phyloP scores from a whole-genome alignment of 1,140 invertebrate species.

The Atta colombica region DNA sequence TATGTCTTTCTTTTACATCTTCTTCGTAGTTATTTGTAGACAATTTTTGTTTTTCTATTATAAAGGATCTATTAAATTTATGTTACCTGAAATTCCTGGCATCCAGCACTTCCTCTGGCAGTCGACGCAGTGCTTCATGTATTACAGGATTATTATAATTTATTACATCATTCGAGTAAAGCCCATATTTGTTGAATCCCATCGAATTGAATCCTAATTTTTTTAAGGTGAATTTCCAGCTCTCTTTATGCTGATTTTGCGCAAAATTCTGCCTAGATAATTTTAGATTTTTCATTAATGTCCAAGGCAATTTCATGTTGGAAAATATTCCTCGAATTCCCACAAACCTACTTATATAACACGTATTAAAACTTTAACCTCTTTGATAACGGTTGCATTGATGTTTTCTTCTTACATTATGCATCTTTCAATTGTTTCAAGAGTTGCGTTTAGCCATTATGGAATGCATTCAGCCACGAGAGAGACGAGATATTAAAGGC shows the following conservation, averaged over 20 bases:
- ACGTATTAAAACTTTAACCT: slow-evolving; percentile 36
- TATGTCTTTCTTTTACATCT: not conserved
- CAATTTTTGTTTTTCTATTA: not conserved
- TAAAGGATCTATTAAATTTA: not conserved
- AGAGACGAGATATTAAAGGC: no score
- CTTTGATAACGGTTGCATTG: not conserved
- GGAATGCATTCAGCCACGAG: no score
- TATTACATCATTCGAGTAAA: slow-evolving; percentile 60
- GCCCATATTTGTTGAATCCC: slow-evolving; percentile 60
- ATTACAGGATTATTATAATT: not conserved
- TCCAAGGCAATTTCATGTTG: slow-evolving; percentile 8
- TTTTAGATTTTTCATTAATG: slow-evolving; percentile 21
- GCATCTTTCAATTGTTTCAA: not conserved
- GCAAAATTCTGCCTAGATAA: not conserved
- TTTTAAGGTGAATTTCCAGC: not conserved
- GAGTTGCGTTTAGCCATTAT: no score
- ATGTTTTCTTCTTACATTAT: no score
- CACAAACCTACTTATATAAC: not conserved
- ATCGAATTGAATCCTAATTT: slow-evolving; percentile 48
- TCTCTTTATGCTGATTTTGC: not conserved
- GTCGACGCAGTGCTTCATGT: slow-evolving; percentile 44
- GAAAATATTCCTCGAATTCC: not conserved
- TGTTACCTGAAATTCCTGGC: slow-evolving; percentile 70
- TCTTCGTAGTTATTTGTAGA: not conserved
- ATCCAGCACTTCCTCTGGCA: slow-evolving; percentile 65